Evolutionary conservation across 2,888 invertebrate species (phyloP), one percentile per base, ranked within the genome.

Genomic region (Ischnus inquisitorius): DNA sequence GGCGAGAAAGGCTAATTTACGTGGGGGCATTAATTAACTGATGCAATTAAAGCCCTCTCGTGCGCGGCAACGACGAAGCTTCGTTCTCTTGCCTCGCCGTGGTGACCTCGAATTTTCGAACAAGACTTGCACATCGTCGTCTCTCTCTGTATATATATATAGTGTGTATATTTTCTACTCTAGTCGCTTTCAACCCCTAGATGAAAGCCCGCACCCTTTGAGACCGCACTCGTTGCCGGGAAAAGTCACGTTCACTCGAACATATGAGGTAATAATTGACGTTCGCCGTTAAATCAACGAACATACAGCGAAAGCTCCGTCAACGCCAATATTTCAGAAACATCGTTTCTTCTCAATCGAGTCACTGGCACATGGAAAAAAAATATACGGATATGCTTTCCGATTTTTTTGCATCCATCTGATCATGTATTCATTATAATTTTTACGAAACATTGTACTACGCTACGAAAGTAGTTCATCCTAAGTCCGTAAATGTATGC

Each of bases 1-100:
- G 74, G 81, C 84, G 68, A 51, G 81, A 71, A 82, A 79, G 81
- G 81, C 82, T 84, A 84, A 84, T 84, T 84, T 84, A 84, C 84
- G 81, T 77, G 78, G 79, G 48, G 65, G 81, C 84, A 84, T 84
- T 84, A 84, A 84, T 84, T 84, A 84, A 79, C 81, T 65, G 81
- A 82, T 82, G 84, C 84, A 84, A 84, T 84, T 84, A 84, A 82
- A 82, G 75, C 72, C 76, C 81, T 81, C 81, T 41, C 41, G 54
- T n/a, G 34, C 34, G 34, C 46, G 46, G 22, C 46, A 48, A 19
- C 48, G 54, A 41, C 41, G 71, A 19, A 62, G 79, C 79, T 64
- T 41, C 51, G 34, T 12, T 25, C 46, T 78, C 43, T 43, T 41
- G n/a, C 25, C 25, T 6, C 8, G 5, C 64, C 71, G 19, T 14